Percentiles rank a stretch among this genome's conserved stretches.
Evolutionary conservation across 2,888 invertebrate genomes (phyloP).

Genomic region (Tubulanus polymorphus): DNA sequence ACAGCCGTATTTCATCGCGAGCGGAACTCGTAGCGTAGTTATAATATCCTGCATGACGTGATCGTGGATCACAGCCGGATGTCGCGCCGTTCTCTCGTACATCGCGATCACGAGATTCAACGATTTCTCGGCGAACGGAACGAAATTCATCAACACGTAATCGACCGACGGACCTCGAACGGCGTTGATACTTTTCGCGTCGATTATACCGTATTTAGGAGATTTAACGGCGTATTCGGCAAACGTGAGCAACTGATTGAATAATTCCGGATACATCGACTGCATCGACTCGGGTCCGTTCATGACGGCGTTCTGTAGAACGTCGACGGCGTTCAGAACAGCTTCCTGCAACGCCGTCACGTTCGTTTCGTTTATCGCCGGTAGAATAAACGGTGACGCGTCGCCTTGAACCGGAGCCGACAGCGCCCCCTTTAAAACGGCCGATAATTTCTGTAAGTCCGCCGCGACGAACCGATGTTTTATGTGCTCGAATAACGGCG

Average conservation of each 20-base stretch:
- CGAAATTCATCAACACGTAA: conserved; percentile 76
- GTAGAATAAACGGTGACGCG: conserved; percentile 75
- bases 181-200: conserved; percentile 42
- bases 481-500: conserved; percentile 87
- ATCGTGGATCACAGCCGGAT: conserved; percentile 66
- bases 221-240: conserved; percentile 65
- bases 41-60: conserved; percentile 69
- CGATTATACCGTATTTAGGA: conserved; percentile 60
- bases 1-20: conserved; percentile 76
- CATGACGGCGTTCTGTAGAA: conserved; percentile 67
- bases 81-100: conserved; percentile 70
- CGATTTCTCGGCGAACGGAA: conserved; percentile 80
- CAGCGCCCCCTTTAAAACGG: conserved; percentile 71
- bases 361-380: conserved; percentile 67
- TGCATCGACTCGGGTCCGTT: conserved; percentile 60
- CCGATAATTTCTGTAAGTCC: conserved; percentile 77
- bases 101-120: conserved; percentile 70
- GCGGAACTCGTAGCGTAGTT: conserved; percentile 67
- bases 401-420: conserved; percentile 78
- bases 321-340: conserved; percentile 79
- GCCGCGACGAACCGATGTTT: conserved; percentile 60
- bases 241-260: conserved; percentile 53
- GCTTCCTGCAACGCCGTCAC: conserved; percentile 80
- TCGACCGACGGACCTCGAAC: conserved; percentile 57
- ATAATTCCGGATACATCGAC: conserved; percentile 52